Conservation (phyloP, 1,140 invertebrate genomes). For the Paraescarpia echinospica region DNA sequence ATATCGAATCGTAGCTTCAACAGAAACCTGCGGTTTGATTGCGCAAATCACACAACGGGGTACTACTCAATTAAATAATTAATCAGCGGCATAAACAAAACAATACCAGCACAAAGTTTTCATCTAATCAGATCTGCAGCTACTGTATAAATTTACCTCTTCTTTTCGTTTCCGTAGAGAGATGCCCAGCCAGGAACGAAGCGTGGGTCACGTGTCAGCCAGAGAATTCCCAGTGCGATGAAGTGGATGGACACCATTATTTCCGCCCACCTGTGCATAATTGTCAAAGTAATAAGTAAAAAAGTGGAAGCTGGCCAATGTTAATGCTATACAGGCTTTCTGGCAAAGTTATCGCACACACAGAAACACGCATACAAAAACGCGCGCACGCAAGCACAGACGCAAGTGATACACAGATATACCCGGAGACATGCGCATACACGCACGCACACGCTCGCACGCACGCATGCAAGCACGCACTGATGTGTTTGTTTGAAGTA, state of each 20-base stretch:
- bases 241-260: slow-evolving; percentile 72
- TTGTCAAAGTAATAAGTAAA: neutral
- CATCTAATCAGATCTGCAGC: neutral
- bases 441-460: no score
- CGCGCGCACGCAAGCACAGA: no score
- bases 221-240: slow-evolving; percentile 74
- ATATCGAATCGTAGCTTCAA: no score
- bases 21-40: no score
- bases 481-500: no score
- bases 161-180: neutral
- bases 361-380: no score
- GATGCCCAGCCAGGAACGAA: slow-evolving; percentile 72
- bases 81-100: neutral
- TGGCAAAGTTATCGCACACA: neutral
- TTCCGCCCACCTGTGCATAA: slow-evolving; percentile 25
- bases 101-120: neutral
- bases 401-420: no score
- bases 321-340: neutral
- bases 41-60: no score
- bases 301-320: neutral
- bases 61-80: neutral
- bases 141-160: neutral
- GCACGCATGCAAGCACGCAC: no score
- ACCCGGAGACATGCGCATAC: no score
- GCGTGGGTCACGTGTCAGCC: slow-evolving; percentile 79